These are phyloP conservation scores for Halichoeres trimaculatus DNA, from an alignment of 2,113 vertebrate genomes.

Conservation along the genomic window DNA sequence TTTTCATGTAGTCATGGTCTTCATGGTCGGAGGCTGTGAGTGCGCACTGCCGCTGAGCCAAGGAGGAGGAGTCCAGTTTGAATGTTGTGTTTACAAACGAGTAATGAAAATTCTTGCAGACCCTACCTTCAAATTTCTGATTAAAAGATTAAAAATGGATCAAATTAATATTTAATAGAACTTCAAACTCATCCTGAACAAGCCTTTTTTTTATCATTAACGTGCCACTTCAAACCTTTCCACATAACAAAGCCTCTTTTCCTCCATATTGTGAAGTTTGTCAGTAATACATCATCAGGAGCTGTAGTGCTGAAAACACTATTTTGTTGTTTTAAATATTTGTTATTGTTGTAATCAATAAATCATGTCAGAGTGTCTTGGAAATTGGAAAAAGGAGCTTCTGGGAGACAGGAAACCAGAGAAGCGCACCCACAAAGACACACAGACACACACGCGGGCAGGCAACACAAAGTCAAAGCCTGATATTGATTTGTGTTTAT, in stretches of 20 bases:
- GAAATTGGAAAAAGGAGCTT: constrained; percentile 14
- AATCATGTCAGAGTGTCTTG: not conserved
- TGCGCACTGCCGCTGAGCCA: too few relatives aligned
- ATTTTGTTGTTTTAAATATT: not conserved
- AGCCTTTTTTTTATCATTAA: too few relatives aligned
- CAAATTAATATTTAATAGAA: too few relatives aligned
- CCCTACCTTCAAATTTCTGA: too few relatives aligned
- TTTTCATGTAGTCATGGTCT: too few relatives aligned
- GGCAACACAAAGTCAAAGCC: constrained; percentile 32
- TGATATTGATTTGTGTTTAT: constrained; percentile 58
- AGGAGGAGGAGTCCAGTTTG: too few relatives aligned
- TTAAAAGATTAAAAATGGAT: too few relatives aligned
- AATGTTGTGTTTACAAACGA: too few relatives aligned
- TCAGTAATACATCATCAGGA: not conserved
- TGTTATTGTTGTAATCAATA: not conserved
- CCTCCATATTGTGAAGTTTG: not conserved
- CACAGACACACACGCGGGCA: constrained; percentile 14
- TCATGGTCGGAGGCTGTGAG: too few relatives aligned
- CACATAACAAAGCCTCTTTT: not conserved
- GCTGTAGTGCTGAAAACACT: not conserved
- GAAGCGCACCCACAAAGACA: not conserved
- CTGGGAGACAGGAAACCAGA: constrained; percentile 26
- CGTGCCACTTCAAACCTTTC: too few relatives aligned
- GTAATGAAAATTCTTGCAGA: too few relatives aligned
- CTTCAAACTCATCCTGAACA: too few relatives aligned